A percentile compares a stretch with the other conserved stretches of the same genome.
These are phyloP conservation scores for Arenaria interpres DNA, from an alignment of 2,113 vertebrate species.

Conservation along the genomic window DNA sequence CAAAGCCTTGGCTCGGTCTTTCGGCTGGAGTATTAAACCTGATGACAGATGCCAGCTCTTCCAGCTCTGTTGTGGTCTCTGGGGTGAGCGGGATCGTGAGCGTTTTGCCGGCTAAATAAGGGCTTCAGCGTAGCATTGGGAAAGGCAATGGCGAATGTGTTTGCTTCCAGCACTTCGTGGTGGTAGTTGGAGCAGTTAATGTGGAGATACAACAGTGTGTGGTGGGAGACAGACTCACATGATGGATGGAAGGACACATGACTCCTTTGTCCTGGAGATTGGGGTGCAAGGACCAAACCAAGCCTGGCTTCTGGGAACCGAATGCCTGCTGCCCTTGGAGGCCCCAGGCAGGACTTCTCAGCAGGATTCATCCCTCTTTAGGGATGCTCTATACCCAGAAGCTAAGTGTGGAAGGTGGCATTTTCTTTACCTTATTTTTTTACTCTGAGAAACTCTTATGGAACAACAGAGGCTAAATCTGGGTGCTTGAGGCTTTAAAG, in stretches of 20 bases:
- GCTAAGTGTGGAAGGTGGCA: background rate
- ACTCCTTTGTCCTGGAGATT: background rate
- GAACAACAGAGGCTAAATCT: background rate
- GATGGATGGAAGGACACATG: too few relatives aligned
- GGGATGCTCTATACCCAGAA: background rate
- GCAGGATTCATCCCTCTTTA: background rate
- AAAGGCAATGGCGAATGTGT: background rate
- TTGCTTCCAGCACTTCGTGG: rapidly evolving
- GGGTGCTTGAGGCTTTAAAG: background rate
- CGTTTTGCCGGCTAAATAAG: background rate
- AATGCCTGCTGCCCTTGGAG: background rate
- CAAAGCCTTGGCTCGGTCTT: background rate
- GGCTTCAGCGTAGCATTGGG: background rate
- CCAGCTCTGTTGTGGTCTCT: background rate
- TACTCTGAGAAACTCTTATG: background rate
- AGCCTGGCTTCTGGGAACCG: rapidly evolving
- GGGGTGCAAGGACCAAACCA: background rate
- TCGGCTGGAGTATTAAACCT: background rate
- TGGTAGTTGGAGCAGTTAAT: background rate
- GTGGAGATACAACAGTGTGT: rapidly evolving
- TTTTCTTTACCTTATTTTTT: background rate
- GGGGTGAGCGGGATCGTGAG: rapidly evolving
- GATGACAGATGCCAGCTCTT: background rate
- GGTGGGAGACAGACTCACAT: too few relatives aligned
- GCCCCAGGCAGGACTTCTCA: background rate